Evolutionary conservation across 2,113 vertebrate species (phyloP), one percentile per base, ranked within the genome.

Genomic region (Nipponia nippon): DNA sequence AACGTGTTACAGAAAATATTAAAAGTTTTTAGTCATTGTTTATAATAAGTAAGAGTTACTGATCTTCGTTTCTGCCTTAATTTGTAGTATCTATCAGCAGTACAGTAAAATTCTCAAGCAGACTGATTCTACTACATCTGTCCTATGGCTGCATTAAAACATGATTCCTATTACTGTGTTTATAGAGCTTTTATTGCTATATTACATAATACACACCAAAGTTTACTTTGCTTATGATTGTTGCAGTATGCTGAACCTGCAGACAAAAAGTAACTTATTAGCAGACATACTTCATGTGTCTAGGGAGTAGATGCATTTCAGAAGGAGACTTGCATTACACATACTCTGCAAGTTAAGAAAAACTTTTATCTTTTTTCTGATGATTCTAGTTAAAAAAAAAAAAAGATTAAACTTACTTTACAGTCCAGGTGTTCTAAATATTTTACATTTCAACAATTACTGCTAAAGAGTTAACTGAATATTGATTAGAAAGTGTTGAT

Each of bases 391-490:
- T 40, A 3, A 71, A 83, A 81, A 47, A 3, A 71, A 83, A 81
- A 47, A 56, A 7, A 5, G 30, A 3, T 26, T 12, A 6, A 80
- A 22, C 40, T 87, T 73, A 13, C 7, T 53, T 40, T 94, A 42
- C 50, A 36, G 27, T 76, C 9, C 1, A 12, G 30, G 1, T 56
- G 6, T 78, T 95, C 32, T 76, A 38, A 34, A 10, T 94, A 83
- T 91, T 95, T 89, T 96, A 61, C 17, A 58, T 95, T 69, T 76
- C 81, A 75, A 34, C 66, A 84, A 34, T 62, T 89, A 38, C 7
- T 92, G 34, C 49, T 96, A 65, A 95, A 93, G 58, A 91, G 29
- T 95, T 98, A 94, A 96, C 63, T 84, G 81, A 90, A 87, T 94
- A 95, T 96, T 93, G 78, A 44, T 94, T 94, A 97, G 40, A 90